Percentiles rank a stretch among this genome's conserved stretches.
These are phyloP conservation scores for Xenops minutus DNA, from an alignment of 2,797 vertebrate genomes.

Conservation along the genomic window DNA sequence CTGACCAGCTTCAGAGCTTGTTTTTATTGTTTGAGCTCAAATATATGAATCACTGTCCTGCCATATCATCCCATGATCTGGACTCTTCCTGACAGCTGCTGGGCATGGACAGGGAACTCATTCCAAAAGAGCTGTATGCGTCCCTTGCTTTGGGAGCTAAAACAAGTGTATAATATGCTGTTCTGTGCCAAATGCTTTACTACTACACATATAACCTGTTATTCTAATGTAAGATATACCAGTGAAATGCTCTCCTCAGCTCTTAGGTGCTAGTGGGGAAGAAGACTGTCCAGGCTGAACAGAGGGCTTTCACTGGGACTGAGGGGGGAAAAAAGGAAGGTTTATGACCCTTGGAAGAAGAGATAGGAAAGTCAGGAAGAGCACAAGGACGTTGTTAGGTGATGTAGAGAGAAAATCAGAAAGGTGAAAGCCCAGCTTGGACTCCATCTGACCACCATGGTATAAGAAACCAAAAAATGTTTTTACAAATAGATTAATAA, in stretches of 20 bases:
- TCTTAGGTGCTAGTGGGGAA: neutral
- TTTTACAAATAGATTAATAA: neutral
- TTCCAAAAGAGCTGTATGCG: fast-evolving
- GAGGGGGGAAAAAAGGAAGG: fast-evolving
- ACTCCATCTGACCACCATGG: neutral
- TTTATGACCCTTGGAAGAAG: neutral
- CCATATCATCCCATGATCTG: neutral
- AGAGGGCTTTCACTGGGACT: neutral
- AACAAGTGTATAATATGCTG: neutral
- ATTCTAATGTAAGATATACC: neutral
- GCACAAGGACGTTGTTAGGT: neutral
- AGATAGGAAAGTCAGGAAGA: neutral
- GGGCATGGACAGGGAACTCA: neutral
- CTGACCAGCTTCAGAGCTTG: fast-evolving
- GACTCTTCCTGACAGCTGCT: neutral
- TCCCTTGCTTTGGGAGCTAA: neutral
- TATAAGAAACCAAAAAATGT: neutral
- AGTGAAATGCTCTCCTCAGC: neutral
- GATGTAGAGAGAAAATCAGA: neutral
- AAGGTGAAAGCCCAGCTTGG: neutral
- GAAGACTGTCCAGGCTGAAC: fast-evolving
- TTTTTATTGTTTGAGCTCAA: neutral
- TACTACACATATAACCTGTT: neutral
- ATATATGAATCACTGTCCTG: neutral
- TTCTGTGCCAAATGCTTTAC: neutral